Conservation (phyloP, 92 coral and sea anemone genomes). For the Nematostella vectensis region DNA sequence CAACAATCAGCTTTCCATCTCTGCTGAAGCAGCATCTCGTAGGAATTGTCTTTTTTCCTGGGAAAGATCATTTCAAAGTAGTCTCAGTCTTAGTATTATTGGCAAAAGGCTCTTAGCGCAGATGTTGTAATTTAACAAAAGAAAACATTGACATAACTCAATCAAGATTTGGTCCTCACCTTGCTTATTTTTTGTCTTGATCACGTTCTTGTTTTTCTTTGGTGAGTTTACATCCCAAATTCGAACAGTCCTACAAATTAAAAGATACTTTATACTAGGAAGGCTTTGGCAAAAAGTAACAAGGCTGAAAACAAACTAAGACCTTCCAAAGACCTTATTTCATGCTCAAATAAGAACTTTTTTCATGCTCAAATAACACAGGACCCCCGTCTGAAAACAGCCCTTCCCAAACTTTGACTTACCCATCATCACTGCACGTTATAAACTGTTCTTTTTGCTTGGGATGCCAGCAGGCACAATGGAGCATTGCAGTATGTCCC, state of each 20-base stretch:
- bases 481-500: conserved; percentile 92
- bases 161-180: no score
- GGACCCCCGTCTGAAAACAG: no score
- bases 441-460: conserved; percentile 82
- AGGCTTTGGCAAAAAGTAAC: no score
- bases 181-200: conserved; percentile 83
- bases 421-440: conserved; percentile 98
- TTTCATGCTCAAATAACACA: no score
- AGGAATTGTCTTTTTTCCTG: conserved; percentile 92
- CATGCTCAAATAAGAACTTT: no score
- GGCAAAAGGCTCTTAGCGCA: no score
- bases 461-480: conserved; percentile 95
- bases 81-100: neutral
- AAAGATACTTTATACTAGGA: no score
- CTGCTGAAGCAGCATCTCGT: conserved; percentile 80
- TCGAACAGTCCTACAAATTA: conserved; percentile 69
- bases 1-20: conserved; percentile 79
- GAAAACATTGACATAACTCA: no score
- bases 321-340: no score
- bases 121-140: no score
- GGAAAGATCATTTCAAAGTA: neutral
- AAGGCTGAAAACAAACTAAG: no score
- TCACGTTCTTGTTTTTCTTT: conserved; percentile 77
- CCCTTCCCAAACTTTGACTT: no score
- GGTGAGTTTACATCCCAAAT: conserved; percentile 92